Evolutionary conservation across 2,113 vertebrate genomes (phyloP), one percentile per base, ranked within the genome.

Genomic region (Falco punctatus): DNA sequence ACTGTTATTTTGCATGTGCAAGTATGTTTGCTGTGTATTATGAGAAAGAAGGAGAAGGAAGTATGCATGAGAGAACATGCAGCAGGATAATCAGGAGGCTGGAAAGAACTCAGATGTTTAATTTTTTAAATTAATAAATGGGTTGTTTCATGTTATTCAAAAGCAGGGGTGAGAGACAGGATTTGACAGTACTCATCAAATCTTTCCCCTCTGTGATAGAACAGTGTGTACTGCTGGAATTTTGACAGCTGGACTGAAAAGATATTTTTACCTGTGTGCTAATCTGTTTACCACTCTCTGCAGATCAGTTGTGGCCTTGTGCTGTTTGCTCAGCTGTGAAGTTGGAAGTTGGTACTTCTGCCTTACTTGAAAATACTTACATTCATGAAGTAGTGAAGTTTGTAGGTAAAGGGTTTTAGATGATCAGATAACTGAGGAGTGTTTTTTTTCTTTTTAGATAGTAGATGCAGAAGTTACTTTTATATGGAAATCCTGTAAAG

Each of bases 271-370:
- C 23, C 5, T 81, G 30, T 13, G 7, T 66, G 30, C 16, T 71
- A 5, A 8, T 57, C 4, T 48, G 0, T 52, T 86, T 77, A 30
- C 23, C 2, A 0, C 14, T 57, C 8, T 55, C 4, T 61, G 51
- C 33, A 35, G 30, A 33, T 38, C 32, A 9, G 3, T 48, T 79
- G 28, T 59, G 33, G 28, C 48, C 22, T 9, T 28, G 22, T 65
- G 49, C 35, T 27, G 5, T 73, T 91, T 57, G 13, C 17, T 85
- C 4, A 42, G 8, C 9, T 24, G 42, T 13, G 33, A 59, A 21
- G 10, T 7, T 75, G 62, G 26, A 83, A 83, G 14, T 33, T 73
- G 16, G 21, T 84, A 26, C 13, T 54, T 49, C 30, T 79, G 17
- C n/a, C 10, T 69, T 69, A n/a, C 30, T 78, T 79, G 30, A 54